Base-by-base conservation (phyloP, 1,140 invertebrate genomes). In the Andrena cerasifolii region DNA sequence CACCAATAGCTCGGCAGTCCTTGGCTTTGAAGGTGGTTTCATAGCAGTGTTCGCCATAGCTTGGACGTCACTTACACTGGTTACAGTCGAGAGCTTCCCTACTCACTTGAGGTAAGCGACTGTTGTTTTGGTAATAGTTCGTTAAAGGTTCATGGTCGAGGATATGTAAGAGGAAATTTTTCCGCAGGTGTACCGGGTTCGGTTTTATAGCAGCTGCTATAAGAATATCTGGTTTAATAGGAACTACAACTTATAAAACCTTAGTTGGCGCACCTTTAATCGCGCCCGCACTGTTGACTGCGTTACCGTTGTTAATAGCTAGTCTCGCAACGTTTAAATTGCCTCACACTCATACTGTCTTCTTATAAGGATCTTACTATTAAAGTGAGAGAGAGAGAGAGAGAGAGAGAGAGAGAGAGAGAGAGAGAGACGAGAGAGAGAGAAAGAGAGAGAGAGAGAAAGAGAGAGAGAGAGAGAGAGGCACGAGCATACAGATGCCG, bases 11-110 rank as follows among this genome's bases (percentile, higher is more conserved):
- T 86, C 83, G 18, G 89, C 87, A 26, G 87, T 90, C 59, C 82
- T 91, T 51, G 86, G 88, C 12, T 91, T 91, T 43, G 89, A 91
- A 80, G 89, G 89, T 24, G 89, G 86, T n/a, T 91, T 91, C 51
- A 86, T 88, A 33, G 89, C 86, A 24, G 54, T 91, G 31, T 91
- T 91, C 40, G 88, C 90, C 10, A 68, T 90, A 26, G 89, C 86
- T 45, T 91, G 90, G 90, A 91, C 90, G 24, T 84, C 89, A 6
- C 80, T 91, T 51, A 90, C 87, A 26, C 73, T 91, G 24, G 86
- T 87, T 36, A 91, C 90, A 33, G 76, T 91, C 54, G 90, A 91
- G 74, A 90, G 86, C 81, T 91, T 90, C 78, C 90, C 90, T 24
- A 89, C 89, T 10, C 90, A 91, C 76, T 85, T 91, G 59, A 88